phyloP scores from a whole-genome alignment of 2,797 vertebrate species.

The Muscicapa comitata region DNA sequence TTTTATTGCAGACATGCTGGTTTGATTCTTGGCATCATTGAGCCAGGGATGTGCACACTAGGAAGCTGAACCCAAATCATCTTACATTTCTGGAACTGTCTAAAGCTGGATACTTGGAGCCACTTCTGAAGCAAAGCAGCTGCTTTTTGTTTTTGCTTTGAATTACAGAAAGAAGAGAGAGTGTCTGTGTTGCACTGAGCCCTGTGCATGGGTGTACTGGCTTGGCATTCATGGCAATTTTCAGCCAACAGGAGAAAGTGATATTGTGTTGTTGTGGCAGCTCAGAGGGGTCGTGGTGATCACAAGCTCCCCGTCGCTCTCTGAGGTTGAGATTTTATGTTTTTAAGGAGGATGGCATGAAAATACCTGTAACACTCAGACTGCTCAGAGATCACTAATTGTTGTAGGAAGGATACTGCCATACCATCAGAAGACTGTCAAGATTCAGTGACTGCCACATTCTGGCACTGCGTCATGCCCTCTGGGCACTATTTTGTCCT shows the following conservation, averaged over 20 bases:
- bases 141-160: not conserved
- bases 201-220: accelerated
- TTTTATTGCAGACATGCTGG: not conserved
- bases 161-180: not conserved
- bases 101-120: slow-evolving; percentile 7
- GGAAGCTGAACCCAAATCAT: slow-evolving; percentile 24
- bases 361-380: not conserved
- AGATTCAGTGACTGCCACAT: not conserved
- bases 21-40: slow-evolving; percentile 12
- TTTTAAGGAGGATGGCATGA: not conserved
- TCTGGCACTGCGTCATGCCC: not conserved
- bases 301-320: not conserved
- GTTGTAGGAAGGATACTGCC: not conserved
- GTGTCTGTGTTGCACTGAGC: not conserved
- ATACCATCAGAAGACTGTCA: not conserved
- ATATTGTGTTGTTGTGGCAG: not conserved
- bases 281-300: not conserved
- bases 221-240: not conserved
- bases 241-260: not conserved
- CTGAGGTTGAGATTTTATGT: not conserved
- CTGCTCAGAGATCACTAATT: not conserved
- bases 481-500: not conserved
- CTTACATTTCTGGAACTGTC: slow-evolving; percentile 17
- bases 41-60: not conserved
- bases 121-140: not conserved